Base-by-base conservation (phyloP, 2,797 vertebrate species). In the Argya squamiceps region DNA sequence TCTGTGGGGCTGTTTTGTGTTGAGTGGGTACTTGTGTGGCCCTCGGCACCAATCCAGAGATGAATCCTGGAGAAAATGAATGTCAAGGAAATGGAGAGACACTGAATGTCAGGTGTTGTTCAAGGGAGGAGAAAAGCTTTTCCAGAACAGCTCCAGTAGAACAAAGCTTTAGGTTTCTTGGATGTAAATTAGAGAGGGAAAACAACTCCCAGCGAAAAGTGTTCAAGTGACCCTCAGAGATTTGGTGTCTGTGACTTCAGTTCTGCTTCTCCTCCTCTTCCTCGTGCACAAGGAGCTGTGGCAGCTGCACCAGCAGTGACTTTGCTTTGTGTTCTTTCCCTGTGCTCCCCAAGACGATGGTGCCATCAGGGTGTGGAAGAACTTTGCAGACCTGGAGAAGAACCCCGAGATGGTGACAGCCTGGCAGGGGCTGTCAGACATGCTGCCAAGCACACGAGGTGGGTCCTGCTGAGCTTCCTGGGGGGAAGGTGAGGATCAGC, bases 361-460 rank as follows among this genome's bases (percentile, higher is more conserved):
- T 17, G 99, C 99, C 27, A 96, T 99, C 95, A 98, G 99, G 5
- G 98, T 99, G 93, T 99, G 99, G 99, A 99, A 99, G 98, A 99
- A 99, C 97, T 99, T 99, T 30, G 99, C 99, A 1, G 99, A 99
- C 96, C 92, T 98, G 88, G 99, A 99, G 84, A 99, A 99, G 98
- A 99, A 99, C 91, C 99, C 99, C 0, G 99, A 99, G 98, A 99
- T 99, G 99, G 99, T 99, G 88, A 99, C 99, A 0, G 99, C 99
- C 0, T 99, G 99, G 99, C 99, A 99, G 97, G 99, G 99, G 24
- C 98, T 99, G 36, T 99, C 99, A 0, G 99, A 99, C 97, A 99
- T 99, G 99, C 98, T 99, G 96, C 99, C 99, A 11, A 99, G 98
- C 3, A 99, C 99, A 34, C 97, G 99, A 98, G 99, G 99, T 99